Conservation (phyloP, 2,113 vertebrate species). For the Podilymbus podiceps region DNA sequence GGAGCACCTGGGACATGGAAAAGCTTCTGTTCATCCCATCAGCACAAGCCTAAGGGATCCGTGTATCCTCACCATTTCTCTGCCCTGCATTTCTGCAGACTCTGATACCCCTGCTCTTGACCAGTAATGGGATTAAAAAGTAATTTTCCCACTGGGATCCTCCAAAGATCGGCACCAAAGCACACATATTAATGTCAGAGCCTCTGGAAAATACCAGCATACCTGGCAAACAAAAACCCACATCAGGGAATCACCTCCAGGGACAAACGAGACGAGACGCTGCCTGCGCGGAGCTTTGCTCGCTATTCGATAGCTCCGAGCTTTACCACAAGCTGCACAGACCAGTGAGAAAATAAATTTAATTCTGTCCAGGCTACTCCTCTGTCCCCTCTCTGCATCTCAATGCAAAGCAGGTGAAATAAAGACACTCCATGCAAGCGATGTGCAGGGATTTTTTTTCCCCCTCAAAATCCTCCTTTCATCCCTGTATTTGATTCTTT, state of each 20-base stretch:
- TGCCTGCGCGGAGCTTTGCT: not conserved
- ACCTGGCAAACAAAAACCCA: not conserved
- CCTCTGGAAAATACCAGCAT: not conserved
- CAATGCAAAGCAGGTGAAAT: not conserved
- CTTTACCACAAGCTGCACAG: no score
- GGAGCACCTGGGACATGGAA: not conserved
- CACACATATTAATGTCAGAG: not conserved
- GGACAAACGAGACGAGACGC: not conserved
- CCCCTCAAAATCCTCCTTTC: not conserved
- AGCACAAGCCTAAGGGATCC: not conserved
- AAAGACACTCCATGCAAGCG: not conserved
- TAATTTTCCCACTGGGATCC: not conserved
- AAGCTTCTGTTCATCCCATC: not conserved
- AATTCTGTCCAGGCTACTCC: not conserved
- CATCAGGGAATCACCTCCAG: not conserved
- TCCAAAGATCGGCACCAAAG: fast-evolving
- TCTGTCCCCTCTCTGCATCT: not conserved
- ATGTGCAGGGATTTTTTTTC: fast-evolving
- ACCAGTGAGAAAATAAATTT: not conserved
- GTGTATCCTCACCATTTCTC: not conserved
- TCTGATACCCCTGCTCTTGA: not conserved
- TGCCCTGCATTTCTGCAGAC: not conserved
- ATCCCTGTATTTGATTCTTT: not conserved
- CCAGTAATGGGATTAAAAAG: not conserved
- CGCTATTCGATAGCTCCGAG: no score